Conservation (phyloP, 2,888 invertebrate species). For the Lordiphosa andalusiaca region DNA sequence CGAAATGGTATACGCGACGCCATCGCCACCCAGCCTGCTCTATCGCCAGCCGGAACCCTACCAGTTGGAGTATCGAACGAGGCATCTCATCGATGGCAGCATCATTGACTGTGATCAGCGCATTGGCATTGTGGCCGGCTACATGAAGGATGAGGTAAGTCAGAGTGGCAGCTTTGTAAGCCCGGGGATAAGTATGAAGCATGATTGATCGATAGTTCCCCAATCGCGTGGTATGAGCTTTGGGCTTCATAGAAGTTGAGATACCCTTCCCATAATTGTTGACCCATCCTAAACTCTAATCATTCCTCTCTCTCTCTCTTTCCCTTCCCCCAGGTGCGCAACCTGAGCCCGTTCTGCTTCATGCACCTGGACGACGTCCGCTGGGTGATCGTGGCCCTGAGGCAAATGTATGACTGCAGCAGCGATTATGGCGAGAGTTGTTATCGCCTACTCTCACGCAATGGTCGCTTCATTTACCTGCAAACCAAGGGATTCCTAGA, state of each 20-base stretch:
- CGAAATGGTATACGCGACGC: background rate
- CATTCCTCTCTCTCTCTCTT: background rate
- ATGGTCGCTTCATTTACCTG: slow-evolving; percentile 91
- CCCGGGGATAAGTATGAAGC: slow-evolving; percentile 1
- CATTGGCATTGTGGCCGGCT: slow-evolving; percentile 93
- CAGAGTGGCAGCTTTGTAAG: background rate
- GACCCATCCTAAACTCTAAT: background rate
- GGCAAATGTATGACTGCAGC: slow-evolving; percentile 93
- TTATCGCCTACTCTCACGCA: slow-evolving; percentile 89
- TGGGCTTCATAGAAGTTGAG: too few relatives aligned
- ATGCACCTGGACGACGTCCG: slow-evolving; percentile 95
- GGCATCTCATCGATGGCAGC: slow-evolving; percentile 93
- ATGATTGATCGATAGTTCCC: background rate
- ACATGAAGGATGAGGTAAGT: slow-evolving; percentile 92
- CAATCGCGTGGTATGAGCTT: too few relatives aligned
- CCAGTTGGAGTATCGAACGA: slow-evolving; percentile 92
- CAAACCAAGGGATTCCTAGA: slow-evolving; percentile 92
- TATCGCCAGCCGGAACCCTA: slow-evolving; percentile 85
- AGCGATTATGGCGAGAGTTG: slow-evolving; percentile 91
- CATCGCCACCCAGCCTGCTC: slow-evolving; percentile 81
- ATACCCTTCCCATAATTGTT: too few relatives aligned
- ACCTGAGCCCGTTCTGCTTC: slow-evolving; percentile 91
- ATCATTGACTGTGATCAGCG: slow-evolving; percentile 95
- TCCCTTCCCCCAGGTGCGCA: slow-evolving; percentile 84
- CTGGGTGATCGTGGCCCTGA: slow-evolving; percentile 92